Base-by-base conservation (phyloP, 2,888 invertebrate genomes). In the Eudasyphora cyanicolor region DNA sequence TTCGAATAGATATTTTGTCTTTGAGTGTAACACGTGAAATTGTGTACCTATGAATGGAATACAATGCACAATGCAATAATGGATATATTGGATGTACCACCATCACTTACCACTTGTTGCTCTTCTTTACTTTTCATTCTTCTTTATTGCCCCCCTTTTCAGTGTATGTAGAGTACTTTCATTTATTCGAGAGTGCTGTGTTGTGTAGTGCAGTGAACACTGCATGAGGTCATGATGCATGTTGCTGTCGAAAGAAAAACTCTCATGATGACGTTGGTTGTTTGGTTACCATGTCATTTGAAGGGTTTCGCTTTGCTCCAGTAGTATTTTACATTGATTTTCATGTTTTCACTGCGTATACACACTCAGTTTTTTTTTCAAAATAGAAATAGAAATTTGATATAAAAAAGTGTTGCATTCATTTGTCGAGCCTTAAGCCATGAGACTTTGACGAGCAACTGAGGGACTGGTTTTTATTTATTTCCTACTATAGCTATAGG, bases 221-320 rank as follows among this genome's bases (percentile, higher is more conserved):
- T 35, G 57, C 54, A 73, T 73, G 57, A 73, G 73, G 73, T 73
- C 73, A 73, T 73, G 38, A 3, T 57, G 12, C 73, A 73, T 73
- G 38, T 8, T 57, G 12, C 27, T 71, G n/a, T n/a, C 35, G 35
- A 21, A 54, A 71, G 51, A 54, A 54, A n/a, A 54, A 17, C 49
- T 29, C 42, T 51, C 2, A 51, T 60, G 27, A 51, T 12, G 57
- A 10, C 4, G 27, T 17, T 62, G n/a, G n/a, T n/a, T n/a, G n/a
- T n/a, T n/a, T n/a, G n/a, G n/a, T n/a, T n/a, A n/a, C n/a, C n/a
- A n/a, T n/a, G 45, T 12, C 42, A 49, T 49, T 75, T 75, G 17
- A 49, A 49, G 29, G 75, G 75, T 62, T 75, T 75, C 75, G 49
- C 32, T 45, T n/a, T 75, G 62, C 62, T 62, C 60, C n/a, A n/a